phyloP scores from a whole-genome alignment of 1,140 invertebrate species.

The Spodoptera frugiperda region DNA sequence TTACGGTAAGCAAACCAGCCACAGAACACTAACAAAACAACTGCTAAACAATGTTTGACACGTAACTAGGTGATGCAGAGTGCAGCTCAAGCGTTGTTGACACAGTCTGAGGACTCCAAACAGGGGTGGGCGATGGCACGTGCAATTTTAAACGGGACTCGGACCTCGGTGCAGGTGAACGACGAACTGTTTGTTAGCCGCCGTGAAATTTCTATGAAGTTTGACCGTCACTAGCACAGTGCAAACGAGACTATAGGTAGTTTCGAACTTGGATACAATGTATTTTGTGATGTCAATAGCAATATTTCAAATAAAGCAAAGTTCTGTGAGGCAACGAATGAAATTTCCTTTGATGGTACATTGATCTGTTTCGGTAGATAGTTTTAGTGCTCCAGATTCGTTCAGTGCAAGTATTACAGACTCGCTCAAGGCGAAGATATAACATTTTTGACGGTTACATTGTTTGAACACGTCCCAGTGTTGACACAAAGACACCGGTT shows the following conservation, averaged over 20 bases:
- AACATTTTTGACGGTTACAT: slow-evolving; percentile 77
- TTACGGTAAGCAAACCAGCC: slow-evolving; percentile 58
- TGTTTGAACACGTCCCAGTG: slow-evolving; percentile 74
- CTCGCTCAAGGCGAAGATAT: slow-evolving; percentile 58
- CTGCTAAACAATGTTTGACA: slow-evolving; percentile 77
- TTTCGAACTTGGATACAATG: slow-evolving; percentile 38
- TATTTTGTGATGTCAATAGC: slow-evolving; percentile 37
- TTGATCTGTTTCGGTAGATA: slow-evolving; percentile 39
- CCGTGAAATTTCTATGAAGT: slow-evolving; percentile 66
- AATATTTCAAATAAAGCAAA: slow-evolving; percentile 40
- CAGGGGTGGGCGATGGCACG: slow-evolving; percentile 66
- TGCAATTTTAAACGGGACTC: slow-evolving; percentile 76
- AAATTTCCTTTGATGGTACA: slow-evolving; percentile 24
- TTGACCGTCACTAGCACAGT: slow-evolving; percentile 45
- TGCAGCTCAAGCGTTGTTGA: slow-evolving; percentile 71
- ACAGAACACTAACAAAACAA: slow-evolving; percentile 72
- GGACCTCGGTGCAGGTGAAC: slow-evolving; percentile 53
- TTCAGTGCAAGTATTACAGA: slow-evolving; percentile 39
- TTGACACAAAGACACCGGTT: slow-evolving; percentile 69
- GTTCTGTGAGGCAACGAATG: slow-evolving; percentile 11
- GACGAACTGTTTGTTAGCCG: slow-evolving; percentile 54
- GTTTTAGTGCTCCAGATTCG: slow-evolving; percentile 33
- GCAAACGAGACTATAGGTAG: slow-evolving; percentile 38
- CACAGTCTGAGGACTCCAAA: slow-evolving; percentile 66
- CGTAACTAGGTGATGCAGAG: slow-evolving; percentile 75